These are phyloP conservation scores for Antechinus flavipes DNA, from an alignment of 2,113 vertebrate species.

Conservation along the genomic window DNA sequence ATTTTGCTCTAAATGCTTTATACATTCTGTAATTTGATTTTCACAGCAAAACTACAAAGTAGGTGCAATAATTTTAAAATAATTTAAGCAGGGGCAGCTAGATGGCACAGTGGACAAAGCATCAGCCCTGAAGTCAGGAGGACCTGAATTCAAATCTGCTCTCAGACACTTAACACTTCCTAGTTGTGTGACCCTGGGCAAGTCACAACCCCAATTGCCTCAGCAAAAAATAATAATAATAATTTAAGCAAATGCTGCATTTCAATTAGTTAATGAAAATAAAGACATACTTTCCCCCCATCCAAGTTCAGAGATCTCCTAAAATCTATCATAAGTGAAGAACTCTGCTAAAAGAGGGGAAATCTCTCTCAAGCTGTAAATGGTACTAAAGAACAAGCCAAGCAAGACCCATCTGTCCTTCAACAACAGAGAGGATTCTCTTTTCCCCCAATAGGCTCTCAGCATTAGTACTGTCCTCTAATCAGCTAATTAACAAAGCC, in stretches of 20 bases:
- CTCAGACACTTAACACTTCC: too few species aligned
- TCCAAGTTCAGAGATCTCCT: neutral
- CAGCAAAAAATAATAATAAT: neutral
- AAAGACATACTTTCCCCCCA: neutral
- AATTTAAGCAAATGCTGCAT: neutral
- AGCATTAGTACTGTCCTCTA: neutral
- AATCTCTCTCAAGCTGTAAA: neutral
- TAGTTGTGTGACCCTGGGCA: too few species aligned
- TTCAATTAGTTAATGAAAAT: neutral
- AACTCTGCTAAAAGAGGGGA: neutral
- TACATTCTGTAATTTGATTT: neutral
- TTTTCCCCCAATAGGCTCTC: neutral
- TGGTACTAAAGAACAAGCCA: neutral
- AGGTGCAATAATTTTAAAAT: neutral
- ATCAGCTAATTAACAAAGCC: neutral
- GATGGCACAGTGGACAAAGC: too few species aligned
- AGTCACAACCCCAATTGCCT: too few species aligned
- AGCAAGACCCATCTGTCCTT: neutral
- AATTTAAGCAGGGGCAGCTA: neutral
- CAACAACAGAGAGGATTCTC: neutral
- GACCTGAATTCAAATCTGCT: too few species aligned
- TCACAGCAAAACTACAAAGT: neutral
- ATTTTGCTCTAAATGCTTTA: neutral
- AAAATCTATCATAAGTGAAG: neutral
- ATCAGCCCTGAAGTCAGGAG: too few species aligned